Conservation (phyloP, 2,888 invertebrate species). For the Gymnosoma rotundatum region DNA sequence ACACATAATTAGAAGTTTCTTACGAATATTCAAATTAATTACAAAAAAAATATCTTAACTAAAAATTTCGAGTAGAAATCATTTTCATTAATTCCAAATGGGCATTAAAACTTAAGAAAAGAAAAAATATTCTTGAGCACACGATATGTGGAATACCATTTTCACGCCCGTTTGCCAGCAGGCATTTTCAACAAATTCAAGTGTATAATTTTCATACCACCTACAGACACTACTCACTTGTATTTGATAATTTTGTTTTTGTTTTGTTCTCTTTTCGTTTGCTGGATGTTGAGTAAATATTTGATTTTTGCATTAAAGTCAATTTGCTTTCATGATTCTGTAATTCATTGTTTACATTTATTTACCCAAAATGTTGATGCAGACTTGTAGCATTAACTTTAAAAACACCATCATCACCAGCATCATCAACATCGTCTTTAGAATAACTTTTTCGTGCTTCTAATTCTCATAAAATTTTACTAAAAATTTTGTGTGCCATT, state of each 20-base stretch:
- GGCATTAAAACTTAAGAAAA: not conserved
- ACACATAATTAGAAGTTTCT: no score
- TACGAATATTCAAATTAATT: no score
- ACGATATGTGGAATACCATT: conserved; percentile 61
- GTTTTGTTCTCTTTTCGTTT: conserved; percentile 43
- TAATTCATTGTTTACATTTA: conserved; percentile 81
- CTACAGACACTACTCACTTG: conserved; percentile 3
- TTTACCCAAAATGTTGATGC: conserved; percentile 68
- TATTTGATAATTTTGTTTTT: conserved; percentile 2
- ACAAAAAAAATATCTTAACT: no score
- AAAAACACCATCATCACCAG: conserved; percentile 19
- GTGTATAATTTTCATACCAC: conserved; percentile 21
- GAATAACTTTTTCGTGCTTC: conserved; percentile 38
- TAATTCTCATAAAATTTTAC: conserved; percentile 30
- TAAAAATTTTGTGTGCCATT: conserved; percentile 37
- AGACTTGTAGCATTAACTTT: conserved; percentile 60
- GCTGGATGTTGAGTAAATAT: conserved; percentile 79
- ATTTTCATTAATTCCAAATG: not conserved
- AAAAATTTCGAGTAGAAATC: no score
- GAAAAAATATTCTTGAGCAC: not conserved
- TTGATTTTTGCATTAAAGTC: conserved; percentile 83
- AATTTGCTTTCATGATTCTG: conserved; percentile 83
- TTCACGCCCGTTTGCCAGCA: conserved; percentile 57
- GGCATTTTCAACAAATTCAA: conserved; percentile 54
- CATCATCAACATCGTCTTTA: conserved; percentile 19